phyloP scores from a whole-genome alignment of 2,888 invertebrate species.

The Caenorhabditis auriculariae region DNA sequence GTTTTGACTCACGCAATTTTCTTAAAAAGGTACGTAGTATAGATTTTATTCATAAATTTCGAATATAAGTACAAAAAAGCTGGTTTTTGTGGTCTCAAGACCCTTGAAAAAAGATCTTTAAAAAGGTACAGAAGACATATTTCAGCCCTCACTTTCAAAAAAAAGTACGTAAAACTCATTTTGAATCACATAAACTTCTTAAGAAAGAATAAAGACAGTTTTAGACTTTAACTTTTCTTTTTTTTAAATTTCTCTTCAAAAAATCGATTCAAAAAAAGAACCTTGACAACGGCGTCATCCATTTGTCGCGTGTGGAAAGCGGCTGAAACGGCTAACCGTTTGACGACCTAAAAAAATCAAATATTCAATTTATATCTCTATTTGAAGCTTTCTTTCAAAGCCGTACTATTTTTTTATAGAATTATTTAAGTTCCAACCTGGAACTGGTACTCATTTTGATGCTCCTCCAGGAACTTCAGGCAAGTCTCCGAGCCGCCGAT shows the following conservation, averaged over 20 bases:
- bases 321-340: conserved; percentile 51
- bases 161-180: too few relatives aligned
- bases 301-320: conserved; percentile 60
- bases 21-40: too few relatives aligned
- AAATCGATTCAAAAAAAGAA: conserved; percentile 6
- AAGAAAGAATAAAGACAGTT: neutral
- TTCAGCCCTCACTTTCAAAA: too few relatives aligned
- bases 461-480: conserved; percentile 46
- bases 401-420: neutral
- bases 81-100: too few relatives aligned
- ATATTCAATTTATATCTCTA: too few relatives aligned
- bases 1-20: too few relatives aligned
- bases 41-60: too few relatives aligned
- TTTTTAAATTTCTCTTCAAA: neutral
- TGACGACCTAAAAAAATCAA: conserved; percentile 43
- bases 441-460: conserved; percentile 50
- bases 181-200: too few relatives aligned
- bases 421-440: conserved; percentile 10
- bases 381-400: neutral
- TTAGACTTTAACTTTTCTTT: conserved; percentile 2
- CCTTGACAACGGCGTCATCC: conserved; percentile 42
- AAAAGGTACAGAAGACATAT: too few relatives aligned
- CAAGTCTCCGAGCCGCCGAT: conserved; percentile 53
- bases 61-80: too few relatives aligned
- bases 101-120: too few relatives aligned